Evolutionary conservation across 2,113 vertebrate species (phyloP).

Genomic region (Marmota flaviventris): DNA sequence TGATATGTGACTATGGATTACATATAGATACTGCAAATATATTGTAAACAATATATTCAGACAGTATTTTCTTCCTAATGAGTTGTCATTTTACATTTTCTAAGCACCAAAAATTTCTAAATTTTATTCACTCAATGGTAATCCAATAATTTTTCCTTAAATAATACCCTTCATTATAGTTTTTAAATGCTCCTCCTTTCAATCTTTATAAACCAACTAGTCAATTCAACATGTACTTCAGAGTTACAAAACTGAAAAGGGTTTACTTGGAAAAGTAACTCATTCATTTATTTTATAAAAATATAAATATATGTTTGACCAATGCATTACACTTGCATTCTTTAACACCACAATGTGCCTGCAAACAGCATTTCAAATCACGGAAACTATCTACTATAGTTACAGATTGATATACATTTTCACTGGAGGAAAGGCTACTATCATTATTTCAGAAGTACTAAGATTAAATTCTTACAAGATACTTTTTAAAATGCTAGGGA

Average conservation of each 20-base stretch:
- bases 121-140: constrained; percentile 51
- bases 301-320: constrained; percentile 46
- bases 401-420: constrained; percentile 63
- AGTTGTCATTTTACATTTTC: constrained; percentile 8
- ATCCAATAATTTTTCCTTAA: constrained; percentile 30
- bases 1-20: constrained; percentile 25
- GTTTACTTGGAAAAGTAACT: constrained; percentile 43
- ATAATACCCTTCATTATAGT: neutral
- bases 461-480: constrained; percentile 66
- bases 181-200: constrained; percentile 46
- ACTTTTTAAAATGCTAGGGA: constrained; percentile 22
- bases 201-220: constrained; percentile 24
- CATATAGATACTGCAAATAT: constrained; percentile 10
- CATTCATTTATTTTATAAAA: constrained; percentile 5
- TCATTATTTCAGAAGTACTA: constrained; percentile 65
- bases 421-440: neutral
- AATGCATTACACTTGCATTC: neutral
- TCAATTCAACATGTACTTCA: neutral
- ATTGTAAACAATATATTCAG: constrained; percentile 23
- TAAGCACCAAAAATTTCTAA: constrained; percentile 38
- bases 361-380: constrained; percentile 32
- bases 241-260: neutral
- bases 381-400: constrained; percentile 13
- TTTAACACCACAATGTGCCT: neutral
- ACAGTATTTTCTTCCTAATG: constrained; percentile 41